phyloP scores from a whole-genome alignment of 1,140 invertebrate genomes.

The Schlechtendalia chinensis region DNA sequence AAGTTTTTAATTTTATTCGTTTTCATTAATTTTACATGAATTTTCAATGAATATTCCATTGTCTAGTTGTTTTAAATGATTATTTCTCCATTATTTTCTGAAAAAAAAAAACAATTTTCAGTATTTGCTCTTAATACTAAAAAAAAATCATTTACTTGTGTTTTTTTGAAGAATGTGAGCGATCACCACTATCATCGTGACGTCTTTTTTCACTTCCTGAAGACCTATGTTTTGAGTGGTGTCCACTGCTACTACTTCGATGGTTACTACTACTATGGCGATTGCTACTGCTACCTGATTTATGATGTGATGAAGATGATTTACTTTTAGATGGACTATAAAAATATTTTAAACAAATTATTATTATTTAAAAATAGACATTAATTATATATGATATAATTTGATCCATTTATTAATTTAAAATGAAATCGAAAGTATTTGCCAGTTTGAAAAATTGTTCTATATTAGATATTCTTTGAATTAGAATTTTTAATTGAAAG shows the following conservation, averaged over 20 bases:
- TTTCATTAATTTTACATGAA: background rate
- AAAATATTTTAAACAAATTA: background rate
- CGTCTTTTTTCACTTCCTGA: slow-evolving; percentile 35
- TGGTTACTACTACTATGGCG: slow-evolving; percentile 28
- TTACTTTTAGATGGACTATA: slow-evolving; percentile 47
- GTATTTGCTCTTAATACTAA: background rate
- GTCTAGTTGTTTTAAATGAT: no score
- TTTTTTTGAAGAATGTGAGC: slow-evolving; percentile 43
- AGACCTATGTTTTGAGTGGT: slow-evolving; percentile 7
- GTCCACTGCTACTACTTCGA: slow-evolving; percentile 2
- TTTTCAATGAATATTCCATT: no score
- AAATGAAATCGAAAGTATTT: background rate
- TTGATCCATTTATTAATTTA: no score
- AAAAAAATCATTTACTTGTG: background rate
- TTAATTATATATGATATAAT: no score
- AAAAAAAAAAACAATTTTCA: background rate
- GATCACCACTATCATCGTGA: slow-evolving; percentile 35
- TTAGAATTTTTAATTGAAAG: no score
- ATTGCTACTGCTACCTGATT: slow-evolving; percentile 25
- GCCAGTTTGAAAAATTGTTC: background rate
- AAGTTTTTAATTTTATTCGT: background rate
- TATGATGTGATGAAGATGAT: slow-evolving; percentile 30
- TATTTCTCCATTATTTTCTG: background rate
- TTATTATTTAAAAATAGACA: no score
- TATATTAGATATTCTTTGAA: no score